phyloP scores from a whole-genome alignment of 2,888 invertebrate species.

The Platerodrilus igneus region DNA sequence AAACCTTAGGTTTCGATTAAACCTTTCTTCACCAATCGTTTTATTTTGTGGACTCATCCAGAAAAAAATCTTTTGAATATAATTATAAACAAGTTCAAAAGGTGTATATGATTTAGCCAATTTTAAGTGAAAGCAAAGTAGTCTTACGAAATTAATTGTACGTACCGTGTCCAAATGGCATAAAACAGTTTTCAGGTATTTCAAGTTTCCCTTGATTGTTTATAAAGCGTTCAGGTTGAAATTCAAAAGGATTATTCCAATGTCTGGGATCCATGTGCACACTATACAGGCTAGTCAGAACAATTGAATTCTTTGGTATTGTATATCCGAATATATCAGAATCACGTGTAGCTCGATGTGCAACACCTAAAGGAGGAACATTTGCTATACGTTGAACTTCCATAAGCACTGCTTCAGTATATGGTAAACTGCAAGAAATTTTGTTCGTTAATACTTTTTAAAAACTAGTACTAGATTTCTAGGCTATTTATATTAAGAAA shows the following conservation, averaged over 20 bases:
- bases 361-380: slow-evolving; percentile 53
- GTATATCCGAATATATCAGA: slow-evolving; percentile 47
- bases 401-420: slow-evolving; percentile 48
- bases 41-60: too few species aligned
- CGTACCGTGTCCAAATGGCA: slow-evolving; percentile 64
- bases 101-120: too few species aligned
- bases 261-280: slow-evolving; percentile 55
- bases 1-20: too few species aligned
- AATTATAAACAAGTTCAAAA: too few species aligned
- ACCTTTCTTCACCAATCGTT: too few species aligned
- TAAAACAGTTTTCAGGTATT: slow-evolving; percentile 52
- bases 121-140: too few species aligned
- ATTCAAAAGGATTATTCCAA: slow-evolving; percentile 59
- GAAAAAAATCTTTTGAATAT: too few species aligned
- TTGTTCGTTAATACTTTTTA: background rate
- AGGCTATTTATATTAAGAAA: too few species aligned
- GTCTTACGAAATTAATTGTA: too few species aligned
- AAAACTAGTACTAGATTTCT: background rate
- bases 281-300: slow-evolving; percentile 58
- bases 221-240: slow-evolving; percentile 63
- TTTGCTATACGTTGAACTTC: slow-evolving; percentile 52
- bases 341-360: slow-evolving; percentile 49
- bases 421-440: slow-evolving; percentile 40
- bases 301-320: slow-evolving; percentile 53
- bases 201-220: slow-evolving; percentile 49